Evolutionary conservation across 2,797 vertebrate species (phyloP).

Genomic region (Echeneis naucrates): DNA sequence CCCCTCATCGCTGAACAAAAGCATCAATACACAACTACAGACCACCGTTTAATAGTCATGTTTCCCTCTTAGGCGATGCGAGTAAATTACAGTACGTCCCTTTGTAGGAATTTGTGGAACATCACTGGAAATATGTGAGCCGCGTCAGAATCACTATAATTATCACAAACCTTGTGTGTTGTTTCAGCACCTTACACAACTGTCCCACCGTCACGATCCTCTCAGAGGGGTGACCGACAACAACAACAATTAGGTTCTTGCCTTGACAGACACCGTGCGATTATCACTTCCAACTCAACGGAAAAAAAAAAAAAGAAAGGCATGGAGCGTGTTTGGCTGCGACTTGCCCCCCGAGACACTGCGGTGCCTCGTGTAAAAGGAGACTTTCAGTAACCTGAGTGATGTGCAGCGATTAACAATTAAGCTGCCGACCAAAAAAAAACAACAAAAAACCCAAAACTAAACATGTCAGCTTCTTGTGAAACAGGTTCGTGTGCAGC

Average conservation of each 20-base stretch:
- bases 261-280: conserved; percentile 41
- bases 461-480: not conserved
- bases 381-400: not conserved
- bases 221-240: conserved; percentile 51
- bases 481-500: not conserved
- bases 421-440: no score
- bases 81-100: conserved; percentile 33
- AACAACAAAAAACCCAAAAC: no score
- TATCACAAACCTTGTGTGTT: conserved; percentile 38
- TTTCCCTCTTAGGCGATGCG: conserved; percentile 27
- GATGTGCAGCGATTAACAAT: not conserved
- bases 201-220: conserved; percentile 42
- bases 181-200: conserved; percentile 44
- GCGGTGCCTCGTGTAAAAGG: not conserved
- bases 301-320: conserved; percentile 16
- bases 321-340: not conserved
- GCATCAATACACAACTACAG: not conserved
- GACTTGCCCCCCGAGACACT: not conserved
- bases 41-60: not conserved
- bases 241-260: conserved; percentile 54
- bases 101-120: conserved; percentile 29
- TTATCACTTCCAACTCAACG: conserved; percentile 27
- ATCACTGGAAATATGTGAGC: conserved; percentile 6
- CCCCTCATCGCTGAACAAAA: not conserved
- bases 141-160: conserved; percentile 58